Percentiles rank a stretch among this genome's conserved stretches.
These are phyloP conservation scores for Bruchidius siliquastri DNA, from an alignment of 2,888 invertebrate species.

Conservation along the genomic window DNA sequence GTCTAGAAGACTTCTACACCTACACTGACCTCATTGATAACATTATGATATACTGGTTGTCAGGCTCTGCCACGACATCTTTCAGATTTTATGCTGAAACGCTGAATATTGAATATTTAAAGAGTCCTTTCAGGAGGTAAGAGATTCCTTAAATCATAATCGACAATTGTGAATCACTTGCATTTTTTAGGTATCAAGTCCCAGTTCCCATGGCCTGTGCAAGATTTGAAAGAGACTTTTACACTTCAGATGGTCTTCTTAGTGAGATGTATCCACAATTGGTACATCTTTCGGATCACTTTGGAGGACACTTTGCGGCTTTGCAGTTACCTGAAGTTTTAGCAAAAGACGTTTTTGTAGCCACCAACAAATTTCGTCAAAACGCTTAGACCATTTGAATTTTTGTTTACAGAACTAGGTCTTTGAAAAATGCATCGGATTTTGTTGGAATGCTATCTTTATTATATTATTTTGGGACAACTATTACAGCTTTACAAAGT, in stretches of 20 bases:
- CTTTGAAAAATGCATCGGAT: too few species aligned
- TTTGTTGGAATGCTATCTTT: too few species aligned
- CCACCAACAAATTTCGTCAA: slow-evolving; percentile 11
- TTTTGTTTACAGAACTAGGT: too few species aligned
- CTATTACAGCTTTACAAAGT: too few species aligned
- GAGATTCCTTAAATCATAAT: too few species aligned
- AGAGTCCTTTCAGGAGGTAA: neutral
- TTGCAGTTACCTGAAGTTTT: slow-evolving; percentile 32
- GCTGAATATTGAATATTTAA: slow-evolving; percentile 32
- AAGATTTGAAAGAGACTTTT: slow-evolving; percentile 65
- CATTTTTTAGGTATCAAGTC: slow-evolving; percentile 59
- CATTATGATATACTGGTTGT: slow-evolving; percentile 76
- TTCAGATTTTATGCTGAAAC: slow-evolving; percentile 70
- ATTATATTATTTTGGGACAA: too few species aligned
- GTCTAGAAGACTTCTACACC: slow-evolving; percentile 59
- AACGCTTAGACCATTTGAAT: too few species aligned
- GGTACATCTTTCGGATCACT: slow-evolving; percentile 44
- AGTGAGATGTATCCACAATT: slow-evolving; percentile 61
- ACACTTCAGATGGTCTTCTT: slow-evolving; percentile 57
- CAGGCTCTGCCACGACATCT: slow-evolving; percentile 66
- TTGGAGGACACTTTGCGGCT: slow-evolving; percentile 36
- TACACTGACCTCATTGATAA: slow-evolving; percentile 71
- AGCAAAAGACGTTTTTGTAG: slow-evolving; percentile 30
- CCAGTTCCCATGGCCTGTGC: slow-evolving; percentile 70
- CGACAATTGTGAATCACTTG: too few species aligned